Percentiles rank a stretch among this genome's conserved stretches.
Evolutionary conservation across 2,113 vertebrate species (phyloP).

Genomic region (Osmerus eperlanus): DNA sequence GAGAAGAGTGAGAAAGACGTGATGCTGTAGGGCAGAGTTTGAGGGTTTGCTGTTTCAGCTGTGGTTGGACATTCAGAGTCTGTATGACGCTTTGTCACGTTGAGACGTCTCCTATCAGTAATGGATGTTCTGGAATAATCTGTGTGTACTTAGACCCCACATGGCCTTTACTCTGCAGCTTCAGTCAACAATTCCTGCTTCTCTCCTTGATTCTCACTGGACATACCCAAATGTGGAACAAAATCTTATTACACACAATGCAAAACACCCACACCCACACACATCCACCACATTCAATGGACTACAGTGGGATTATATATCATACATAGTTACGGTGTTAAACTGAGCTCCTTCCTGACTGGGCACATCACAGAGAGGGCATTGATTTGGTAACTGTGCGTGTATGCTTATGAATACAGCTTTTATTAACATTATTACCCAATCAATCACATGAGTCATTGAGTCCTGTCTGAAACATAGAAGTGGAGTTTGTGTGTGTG

Average conservation of each 20-base stretch:
- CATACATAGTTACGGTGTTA: neutral
- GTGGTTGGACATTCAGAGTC: too few species aligned
- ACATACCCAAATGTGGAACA: too few species aligned
- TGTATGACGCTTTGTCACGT: too few species aligned
- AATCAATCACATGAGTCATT: constrained; percentile 12
- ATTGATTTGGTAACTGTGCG: neutral
- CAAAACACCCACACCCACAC: neutral
- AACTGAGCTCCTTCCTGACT: neutral
- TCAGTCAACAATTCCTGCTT: too few species aligned
- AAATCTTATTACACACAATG: too few species aligned
- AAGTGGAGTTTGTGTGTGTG: neutral
- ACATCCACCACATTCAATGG: neutral
- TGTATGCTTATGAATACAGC: constrained; percentile 22
- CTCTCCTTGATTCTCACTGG: too few species aligned
- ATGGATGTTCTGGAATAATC: too few species aligned
- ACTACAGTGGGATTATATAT: neutral
- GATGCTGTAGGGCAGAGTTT: constrained; percentile 18
- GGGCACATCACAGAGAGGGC: neutral
- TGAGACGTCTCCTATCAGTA: too few species aligned
- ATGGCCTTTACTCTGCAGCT: too few species aligned
- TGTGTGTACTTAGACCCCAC: too few species aligned
- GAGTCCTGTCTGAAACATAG: neutral
- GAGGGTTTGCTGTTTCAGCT: neutral
- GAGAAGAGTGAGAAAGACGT: neutral
- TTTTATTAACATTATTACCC: constrained; percentile 6